Base-by-base conservation (phyloP, 2,888 invertebrate genomes). In the Agrilus mali region DNA sequence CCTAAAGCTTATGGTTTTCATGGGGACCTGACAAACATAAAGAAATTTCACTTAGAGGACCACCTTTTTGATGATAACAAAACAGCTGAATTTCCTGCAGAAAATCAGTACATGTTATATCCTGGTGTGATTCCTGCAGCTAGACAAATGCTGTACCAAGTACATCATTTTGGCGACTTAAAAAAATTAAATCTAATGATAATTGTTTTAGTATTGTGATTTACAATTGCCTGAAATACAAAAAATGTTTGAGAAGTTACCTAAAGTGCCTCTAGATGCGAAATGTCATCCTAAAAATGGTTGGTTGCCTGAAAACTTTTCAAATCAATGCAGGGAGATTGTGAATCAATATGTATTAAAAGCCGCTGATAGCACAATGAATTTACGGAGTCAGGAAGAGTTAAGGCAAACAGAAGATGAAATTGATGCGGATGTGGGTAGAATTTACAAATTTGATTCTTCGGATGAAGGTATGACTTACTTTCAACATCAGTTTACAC, bases 131-230 rank as follows among this genome's bases (percentile, higher is more conserved):
- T 87, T 40, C 93, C 93, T 0, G 77, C 86, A 5, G 86, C 85
- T 39, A 68, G 88, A 33, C 93, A 94, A 66, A 86, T 89, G 72
- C 88, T 87, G 66, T 88, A 92, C 64, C 89, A 92, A 73, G 83
- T 88, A 65, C 50, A 36, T 38, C 32, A 45, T 17, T 13, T 38
- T 45, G 38, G 2, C 16, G 41, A 40, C 34, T 43, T 4, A 31
- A 33, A 20, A 33, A 14, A 33, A 33, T 5, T 14, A 34, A 33
- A 20, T 43, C 8, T 35, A 27, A 31, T 31, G 22, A 17, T 35
- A 13, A 38, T 35, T 45, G 52, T 60, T 63, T 20, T 55, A 86
- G 81, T 84, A 82, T 58, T 85, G 86, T 57, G 88, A 95, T 64
- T 72, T 94, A 35, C 69, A 80, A 14, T 67, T 88, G 16, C 78